Base-by-base conservation (phyloP, 2,113 vertebrate species). In the Muscicapa adusta region DNA sequence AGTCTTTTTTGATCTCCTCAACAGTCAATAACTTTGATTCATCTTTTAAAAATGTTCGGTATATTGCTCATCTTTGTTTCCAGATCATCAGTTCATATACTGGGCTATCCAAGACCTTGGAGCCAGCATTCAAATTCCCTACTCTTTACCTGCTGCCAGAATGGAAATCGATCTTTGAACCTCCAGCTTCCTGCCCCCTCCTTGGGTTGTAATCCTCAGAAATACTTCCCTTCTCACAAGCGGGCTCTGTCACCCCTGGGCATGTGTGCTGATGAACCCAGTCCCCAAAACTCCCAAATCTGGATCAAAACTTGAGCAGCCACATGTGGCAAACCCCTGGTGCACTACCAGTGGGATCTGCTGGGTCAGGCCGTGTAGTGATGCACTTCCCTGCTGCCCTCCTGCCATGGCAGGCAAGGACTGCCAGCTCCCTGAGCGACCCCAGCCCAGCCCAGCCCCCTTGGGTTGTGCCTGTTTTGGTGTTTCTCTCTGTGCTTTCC, bases 341-440 rank as follows among this genome's bases (percentile, higher is more conserved):
- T 9, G 45, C 1, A 0, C 25, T 42, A 6, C 4, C 1, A 34
- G 2, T 0, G 9, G 34, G 17, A 68, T 47, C 38, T 45, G 62
- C 42, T 0, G 0, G 25, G n/a, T 43, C 43, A 38, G 70, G 48
- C 66, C 3, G 9, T 0, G 9, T 23, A 42, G 7, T 0, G 2
- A 17, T 1, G 6, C 17, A 3, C 42, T 48, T 36, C 48, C 38
- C 72, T 79, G 43, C 42, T 65, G n/a, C 62, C 66, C 45, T 68
- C 50, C 50, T 2, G 1, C 50, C 38, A 7, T 2, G 33, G 74
- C 45, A 89, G 40, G 36, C 62, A 13, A 65, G 45, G 70, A 29
- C 53, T 14, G 23, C 0, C 1, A 23, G 33, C 28, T 63, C 81
- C 33, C 0, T 12, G 25, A 48, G 48, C 0, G 0, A 18, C 66